phyloP scores from a whole-genome alignment of 2,113 vertebrate genomes.

The Sakesphorus luctuosus region DNA sequence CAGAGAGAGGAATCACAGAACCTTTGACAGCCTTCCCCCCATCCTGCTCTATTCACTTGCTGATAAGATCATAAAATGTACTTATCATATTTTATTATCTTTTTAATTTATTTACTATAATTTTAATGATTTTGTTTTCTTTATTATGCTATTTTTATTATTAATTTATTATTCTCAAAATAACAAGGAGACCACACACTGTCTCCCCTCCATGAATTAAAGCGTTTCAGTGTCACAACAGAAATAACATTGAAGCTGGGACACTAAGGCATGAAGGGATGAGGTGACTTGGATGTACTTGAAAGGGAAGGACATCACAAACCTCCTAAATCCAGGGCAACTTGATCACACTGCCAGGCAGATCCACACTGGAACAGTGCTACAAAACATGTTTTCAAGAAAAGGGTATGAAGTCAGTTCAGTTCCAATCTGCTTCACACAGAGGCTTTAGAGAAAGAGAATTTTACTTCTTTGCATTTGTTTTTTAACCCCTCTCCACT shows the following conservation, averaged over 20 bases:
- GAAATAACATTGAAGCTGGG: not conserved
- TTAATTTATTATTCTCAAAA: not conserved
- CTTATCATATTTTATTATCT: not conserved
- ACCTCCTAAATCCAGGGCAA: not conserved
- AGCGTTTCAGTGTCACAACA: not conserved
- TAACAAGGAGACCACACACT: not conserved
- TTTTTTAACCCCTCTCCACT: rapidly evolving
- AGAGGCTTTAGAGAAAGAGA: not conserved
- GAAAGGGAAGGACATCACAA: not conserved
- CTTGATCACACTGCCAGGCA: not conserved
- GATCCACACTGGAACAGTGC: not conserved
- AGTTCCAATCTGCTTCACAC: not conserved
- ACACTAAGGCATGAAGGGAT: not conserved
- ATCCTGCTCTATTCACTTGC: not conserved
- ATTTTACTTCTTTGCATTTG: not conserved
- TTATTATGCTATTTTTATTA: not conserved
- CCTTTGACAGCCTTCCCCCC: not conserved
- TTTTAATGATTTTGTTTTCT: not conserved
- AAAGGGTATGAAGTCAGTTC: not conserved
- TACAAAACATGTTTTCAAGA: not conserved
- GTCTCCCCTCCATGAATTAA: not conserved
- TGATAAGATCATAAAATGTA: not conserved
- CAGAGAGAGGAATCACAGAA: not conserved
- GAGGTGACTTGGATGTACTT: not conserved
- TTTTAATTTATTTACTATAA: not conserved